Evolutionary conservation across 2,797 vertebrate genomes (phyloP).

Genomic region (Rhabdomys pumilio): DNA sequence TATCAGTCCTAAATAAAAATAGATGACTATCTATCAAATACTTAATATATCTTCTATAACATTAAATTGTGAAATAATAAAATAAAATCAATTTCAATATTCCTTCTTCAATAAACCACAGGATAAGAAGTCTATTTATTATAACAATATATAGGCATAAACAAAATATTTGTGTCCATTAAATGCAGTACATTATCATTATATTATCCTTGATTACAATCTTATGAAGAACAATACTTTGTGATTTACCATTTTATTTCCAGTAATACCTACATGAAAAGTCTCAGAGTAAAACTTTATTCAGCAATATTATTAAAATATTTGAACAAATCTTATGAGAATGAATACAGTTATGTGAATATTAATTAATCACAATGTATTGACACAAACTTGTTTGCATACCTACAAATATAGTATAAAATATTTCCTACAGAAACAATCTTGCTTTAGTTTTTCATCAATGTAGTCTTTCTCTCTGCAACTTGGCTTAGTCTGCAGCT

Average conservation of each 20-base stretch:
- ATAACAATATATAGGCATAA: neutral
- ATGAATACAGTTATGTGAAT: neutral
- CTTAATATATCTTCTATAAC: slow-evolving; percentile 34
- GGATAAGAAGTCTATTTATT: neutral
- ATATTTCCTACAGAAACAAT: neutral
- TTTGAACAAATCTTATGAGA: neutral
- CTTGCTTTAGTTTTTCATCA: slow-evolving; percentile 39
- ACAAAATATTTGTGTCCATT: slow-evolving; percentile 22
- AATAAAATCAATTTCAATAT: neutral
- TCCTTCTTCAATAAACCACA: slow-evolving; percentile 36
- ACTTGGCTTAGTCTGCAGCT: slow-evolving; percentile 62
- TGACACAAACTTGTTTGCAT: neutral
- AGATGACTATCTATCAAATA: neutral
- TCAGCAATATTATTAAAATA: neutral
- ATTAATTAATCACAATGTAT: neutral
- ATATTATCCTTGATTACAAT: neutral
- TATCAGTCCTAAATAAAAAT: slow-evolving; percentile 51
- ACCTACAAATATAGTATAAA: neutral
- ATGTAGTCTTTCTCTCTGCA: slow-evolving; percentile 39
- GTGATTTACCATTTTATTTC: neutral
- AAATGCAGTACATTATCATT: neutral
- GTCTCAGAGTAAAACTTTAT: neutral
- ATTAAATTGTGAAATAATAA: slow-evolving; percentile 10
- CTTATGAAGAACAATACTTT: neutral
- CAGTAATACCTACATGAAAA: neutral